Base-by-base conservation (phyloP, 2,888 invertebrate species). In the Philereme transversata region DNA sequence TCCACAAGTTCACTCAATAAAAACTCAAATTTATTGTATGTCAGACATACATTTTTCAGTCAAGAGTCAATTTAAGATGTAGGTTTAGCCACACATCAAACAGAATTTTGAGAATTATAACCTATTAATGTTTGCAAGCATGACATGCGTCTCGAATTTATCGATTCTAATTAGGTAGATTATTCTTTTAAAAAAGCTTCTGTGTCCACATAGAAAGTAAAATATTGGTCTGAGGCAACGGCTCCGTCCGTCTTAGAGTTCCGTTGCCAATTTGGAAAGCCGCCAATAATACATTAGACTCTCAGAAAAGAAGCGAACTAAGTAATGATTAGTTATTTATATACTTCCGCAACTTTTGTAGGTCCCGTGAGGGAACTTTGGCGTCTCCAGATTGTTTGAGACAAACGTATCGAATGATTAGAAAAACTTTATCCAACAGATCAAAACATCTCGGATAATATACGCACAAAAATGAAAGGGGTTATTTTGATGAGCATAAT, bases 241-340 rank as follows among this genome's bases (percentile, higher is more conserved):
- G 57, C 64, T 76, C 45, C 64, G 67, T 48, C 41, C 68, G 66
- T 60, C 40, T 4, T 7, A 57, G 64, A 52, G 35, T 55, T 51
- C 59, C 47, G 61, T 52, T 79, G 86, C 86, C 84, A 85, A 86
- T 77, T 82, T 86, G 86, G 86, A 83, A 70, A 72, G 68, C 59
- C 66, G 85, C 86, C 86, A 86, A 80, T 76, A 73, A 65, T 68
- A 75, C 72, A 71, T 72, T 71, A 79, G 67, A 73, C 71, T 70
- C 70, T 67, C 65, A 70, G 71, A 76, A 80, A 76, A 65, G 66
- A 71, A 68, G 64, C 61, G 51, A 55, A 63, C 56, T 63, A 61
- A 65, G 64, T 65, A 51, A 52, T 62, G 64, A 50, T 62, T 60
- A 64, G 64, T 60, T 58, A 73, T 70, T 72, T 64, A 45, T 67